Percentiles rank a stretch among this genome's conserved stretches.
phyloP scores from a whole-genome alignment of 2,888 invertebrate species.

The Sabellastarte sp. region DNA sequence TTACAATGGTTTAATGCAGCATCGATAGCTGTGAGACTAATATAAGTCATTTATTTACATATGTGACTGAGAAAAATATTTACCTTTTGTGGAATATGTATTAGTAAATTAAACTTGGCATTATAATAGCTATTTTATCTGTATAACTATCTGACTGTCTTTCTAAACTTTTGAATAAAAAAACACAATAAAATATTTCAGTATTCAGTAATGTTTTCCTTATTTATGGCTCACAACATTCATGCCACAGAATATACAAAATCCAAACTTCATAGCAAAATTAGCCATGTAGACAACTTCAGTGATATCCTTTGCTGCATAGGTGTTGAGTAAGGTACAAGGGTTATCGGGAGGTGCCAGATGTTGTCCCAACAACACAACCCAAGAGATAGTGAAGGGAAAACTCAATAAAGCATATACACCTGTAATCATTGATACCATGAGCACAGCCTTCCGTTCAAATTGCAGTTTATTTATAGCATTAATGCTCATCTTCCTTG shows the following conservation, averaged over 20 bases:
- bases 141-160: no score
- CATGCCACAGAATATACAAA: constrained; percentile 3
- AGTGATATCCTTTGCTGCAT: neutral
- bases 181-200: no score
- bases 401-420: neutral
- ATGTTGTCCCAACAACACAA: neutral
- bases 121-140: no score
- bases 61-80: no score
- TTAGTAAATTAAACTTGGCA: no score
- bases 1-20: no score
- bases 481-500: neutral
- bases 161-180: no score
- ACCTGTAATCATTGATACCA: neutral
- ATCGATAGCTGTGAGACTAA: no score
- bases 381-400: neutral
- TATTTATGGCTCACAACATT: neutral
- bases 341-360: neutral
- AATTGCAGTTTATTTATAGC: neutral
- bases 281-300: constrained; percentile 1
- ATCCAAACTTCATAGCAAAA: neutral
- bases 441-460: neutral
- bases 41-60: no score
- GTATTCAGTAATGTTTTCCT: no score
- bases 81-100: no score
- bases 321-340: neutral